Conservation (phyloP, 2,888 invertebrate species). For the Gymnosoma rotundatum region DNA sequence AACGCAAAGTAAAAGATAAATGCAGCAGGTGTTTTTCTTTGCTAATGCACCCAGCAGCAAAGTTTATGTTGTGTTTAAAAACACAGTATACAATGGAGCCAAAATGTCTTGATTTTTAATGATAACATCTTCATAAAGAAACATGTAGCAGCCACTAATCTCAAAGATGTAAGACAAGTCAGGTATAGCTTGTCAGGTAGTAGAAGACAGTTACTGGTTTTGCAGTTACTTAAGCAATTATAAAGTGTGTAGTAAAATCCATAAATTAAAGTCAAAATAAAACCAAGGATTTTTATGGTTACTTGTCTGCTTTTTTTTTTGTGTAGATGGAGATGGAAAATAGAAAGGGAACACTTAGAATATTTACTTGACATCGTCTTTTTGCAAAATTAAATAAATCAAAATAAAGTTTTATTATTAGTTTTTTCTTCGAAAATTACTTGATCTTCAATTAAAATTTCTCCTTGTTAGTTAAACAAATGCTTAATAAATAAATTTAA, state of each 20-base stretch:
- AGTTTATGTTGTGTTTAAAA: slow-evolving; percentile 1
- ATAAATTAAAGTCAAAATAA: slow-evolving; percentile 34
- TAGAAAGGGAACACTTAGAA: background rate
- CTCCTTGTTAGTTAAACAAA: slow-evolving; percentile 5
- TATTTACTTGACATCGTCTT: background rate
- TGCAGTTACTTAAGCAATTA: slow-evolving; percentile 67
- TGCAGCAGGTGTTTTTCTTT: slow-evolving; percentile 65
- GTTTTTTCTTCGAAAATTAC: background rate
- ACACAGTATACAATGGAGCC: slow-evolving; percentile 62
- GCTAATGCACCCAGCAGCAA: slow-evolving; percentile 19
- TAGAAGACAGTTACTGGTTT: slow-evolving; percentile 5
- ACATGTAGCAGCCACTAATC: slow-evolving; percentile 52
- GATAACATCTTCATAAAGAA: slow-evolving; percentile 43
- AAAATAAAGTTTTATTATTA: background rate
- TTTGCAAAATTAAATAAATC: too few species aligned
- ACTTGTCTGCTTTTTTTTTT: background rate
- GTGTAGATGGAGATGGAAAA: background rate
- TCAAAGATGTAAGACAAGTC: slow-evolving; percentile 47
- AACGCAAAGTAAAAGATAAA: slow-evolving; percentile 13
- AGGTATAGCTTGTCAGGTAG: slow-evolving; percentile 45
- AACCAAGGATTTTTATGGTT: slow-evolving; percentile 46
- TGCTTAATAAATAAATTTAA: slow-evolving; percentile 24
- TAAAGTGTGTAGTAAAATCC: slow-evolving; percentile 55
- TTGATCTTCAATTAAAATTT: background rate
- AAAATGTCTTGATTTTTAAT: slow-evolving; percentile 70